phyloP scores from a whole-genome alignment of 2,888 invertebrate genomes.

The Tupiocoris notatus region DNA sequence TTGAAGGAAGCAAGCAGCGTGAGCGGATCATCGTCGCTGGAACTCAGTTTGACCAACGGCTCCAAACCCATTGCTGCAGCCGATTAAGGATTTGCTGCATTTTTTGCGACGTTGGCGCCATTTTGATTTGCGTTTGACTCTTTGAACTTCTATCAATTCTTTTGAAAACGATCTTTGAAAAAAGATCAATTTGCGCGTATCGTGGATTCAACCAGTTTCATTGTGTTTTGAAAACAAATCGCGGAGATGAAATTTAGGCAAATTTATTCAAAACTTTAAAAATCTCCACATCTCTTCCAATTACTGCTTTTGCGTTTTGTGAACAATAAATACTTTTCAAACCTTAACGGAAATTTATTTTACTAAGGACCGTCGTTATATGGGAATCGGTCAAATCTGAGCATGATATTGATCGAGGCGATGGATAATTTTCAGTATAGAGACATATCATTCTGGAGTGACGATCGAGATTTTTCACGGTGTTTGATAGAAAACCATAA shows the following conservation, averaged over 20 bases:
- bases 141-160: background rate
- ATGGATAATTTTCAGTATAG: too few relatives aligned
- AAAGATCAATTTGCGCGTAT: background rate
- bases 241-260: background rate
- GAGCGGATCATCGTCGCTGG: conserved; percentile 21
- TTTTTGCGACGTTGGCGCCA: background rate
- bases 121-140: background rate
- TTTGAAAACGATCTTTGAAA: background rate
- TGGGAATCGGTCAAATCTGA: too few relatives aligned
- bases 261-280: background rate
- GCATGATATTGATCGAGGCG: too few relatives aligned
- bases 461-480: too few relatives aligned
- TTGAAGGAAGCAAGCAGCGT: conserved; percentile 36
- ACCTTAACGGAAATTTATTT: too few relatives aligned
- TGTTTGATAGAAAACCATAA: too few relatives aligned
- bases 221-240: background rate
- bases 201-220: background rate
- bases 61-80: conserved; percentile 33
- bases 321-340: background rate
- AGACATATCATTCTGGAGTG: too few relatives aligned
- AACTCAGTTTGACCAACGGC: conserved; percentile 27
- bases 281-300: too few relatives aligned
- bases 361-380: too few relatives aligned
- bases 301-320: background rate
- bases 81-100: conserved; percentile 14